Base-by-base conservation (phyloP, 2,113 vertebrate species). In the Silurus asotus region DNA sequence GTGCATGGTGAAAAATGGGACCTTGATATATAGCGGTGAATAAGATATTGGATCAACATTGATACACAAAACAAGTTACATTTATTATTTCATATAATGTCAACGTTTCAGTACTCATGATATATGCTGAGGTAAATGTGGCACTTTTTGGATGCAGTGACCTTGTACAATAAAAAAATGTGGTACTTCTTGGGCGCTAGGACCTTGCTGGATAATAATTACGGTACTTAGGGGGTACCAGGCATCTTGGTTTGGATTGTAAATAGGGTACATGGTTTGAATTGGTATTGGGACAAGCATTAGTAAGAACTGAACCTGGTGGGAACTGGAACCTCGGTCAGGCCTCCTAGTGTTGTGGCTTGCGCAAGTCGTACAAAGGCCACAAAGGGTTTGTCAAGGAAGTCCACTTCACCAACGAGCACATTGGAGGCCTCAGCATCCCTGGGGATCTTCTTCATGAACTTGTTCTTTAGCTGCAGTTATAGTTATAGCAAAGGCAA, bases 361-460 rank as follows among this genome's bases (percentile, higher is more conserved):
- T 98, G 98, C n/a, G 95, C 93, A 82, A 99, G 94, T 9, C 98
- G 94, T 59, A 99, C 96, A 0, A 99, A 99, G 1, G 98, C 97
- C 2, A 99, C 97, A 0, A 99, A 99, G 0, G 98, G 98, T 88
- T 97, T 98, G 88, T 96, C 96, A 81, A 99, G 95, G 90, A 99
- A 99, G 86, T 99, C 97, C 87, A 99, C 97, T 89, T 99, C 98
- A 0, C 98, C 97, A 88, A 99, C 97, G 49, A 99, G 93, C 81
- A 99, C 97, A 0, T 99, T 99, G 82, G 98, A 99, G 6, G 98
- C 98, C 89, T 99, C 98, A 0, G 98, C 97, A 53, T 99, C 97
- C 89, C 97, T 95, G n/a, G 98, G 98, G 56, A 99, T 98, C 95
- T 99, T 99, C 95, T 99, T 99, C 94, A 99, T 99, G 93, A 99